A percentile compares a stretch with the other conserved stretches of the same genome.
These are phyloP conservation scores for Deilephila porcellus DNA, from an alignment of 2,888 invertebrate species.

Conservation along the genomic window DNA sequence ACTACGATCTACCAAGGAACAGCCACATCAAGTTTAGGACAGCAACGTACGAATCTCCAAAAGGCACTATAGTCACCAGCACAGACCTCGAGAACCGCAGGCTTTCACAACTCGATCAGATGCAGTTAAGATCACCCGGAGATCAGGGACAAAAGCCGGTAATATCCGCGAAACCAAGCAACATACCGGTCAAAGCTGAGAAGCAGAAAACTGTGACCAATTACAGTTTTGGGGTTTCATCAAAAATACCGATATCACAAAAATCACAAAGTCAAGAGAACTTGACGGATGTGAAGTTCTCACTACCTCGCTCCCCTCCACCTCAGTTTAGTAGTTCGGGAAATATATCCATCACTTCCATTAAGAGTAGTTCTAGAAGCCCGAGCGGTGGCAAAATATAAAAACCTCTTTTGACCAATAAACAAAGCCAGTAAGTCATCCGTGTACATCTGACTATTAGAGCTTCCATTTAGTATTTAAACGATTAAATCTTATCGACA, in stretches of 20 bases:
- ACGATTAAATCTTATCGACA: constrained; percentile 20
- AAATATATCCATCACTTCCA: constrained; percentile 86
- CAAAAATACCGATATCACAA: constrained; percentile 82
- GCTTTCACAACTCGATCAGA: constrained; percentile 83
- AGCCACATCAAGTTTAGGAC: constrained; percentile 87
- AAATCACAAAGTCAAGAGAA: constrained; percentile 82
- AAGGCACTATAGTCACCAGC: constrained; percentile 82
- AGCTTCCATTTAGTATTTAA: constrained; percentile 23
- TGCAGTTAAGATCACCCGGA: constrained; percentile 61
- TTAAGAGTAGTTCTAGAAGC: constrained; percentile 85
- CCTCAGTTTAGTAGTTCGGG: constrained; percentile 73
- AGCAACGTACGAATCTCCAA: constrained; percentile 86
- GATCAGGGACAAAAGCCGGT: constrained; percentile 69
- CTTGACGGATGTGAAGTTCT: constrained; percentile 71
- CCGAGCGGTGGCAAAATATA: constrained; percentile 79
- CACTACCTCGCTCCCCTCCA: constrained; percentile 74
- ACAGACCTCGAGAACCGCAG: constrained; percentile 84
- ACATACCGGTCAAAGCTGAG: constrained; percentile 76
- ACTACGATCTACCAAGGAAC: constrained; percentile 81
- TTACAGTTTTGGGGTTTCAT: constrained; percentile 66
- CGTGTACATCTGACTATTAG: constrained; percentile 15
- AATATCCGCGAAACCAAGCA: constrained; percentile 77
- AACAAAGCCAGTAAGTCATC: constrained; percentile 19
- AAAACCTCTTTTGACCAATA: constrained; percentile 33
- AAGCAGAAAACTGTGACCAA: constrained; percentile 47